Evolutionary conservation across 1,140 invertebrate species (phyloP), one percentile per base, ranked within the genome.

Genomic region (Zaprionus tsacasi): DNA sequence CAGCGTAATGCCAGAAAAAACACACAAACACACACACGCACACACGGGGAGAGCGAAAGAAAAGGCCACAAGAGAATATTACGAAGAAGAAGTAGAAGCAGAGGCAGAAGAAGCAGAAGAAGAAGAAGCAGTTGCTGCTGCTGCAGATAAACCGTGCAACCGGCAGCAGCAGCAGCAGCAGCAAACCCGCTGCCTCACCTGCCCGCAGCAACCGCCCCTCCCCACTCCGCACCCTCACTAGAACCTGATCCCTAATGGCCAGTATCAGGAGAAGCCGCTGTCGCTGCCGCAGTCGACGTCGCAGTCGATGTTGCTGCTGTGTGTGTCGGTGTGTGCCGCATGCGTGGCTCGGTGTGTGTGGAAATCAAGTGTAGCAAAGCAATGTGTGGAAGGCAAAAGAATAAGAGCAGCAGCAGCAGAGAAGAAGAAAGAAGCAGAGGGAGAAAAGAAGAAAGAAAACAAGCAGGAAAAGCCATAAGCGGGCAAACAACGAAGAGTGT

Each of bases 341-440:
- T 30, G 27, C 27, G 27, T 30, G 27, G 27, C 10, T 30, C 27
- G 27, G 48, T 21, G 11, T 55, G 70, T 80, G 82, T 87, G 73
- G 80, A 87, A 87, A 87, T 87, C 83, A 87, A 87, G 82, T 87
- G 82, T 82, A 82, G 73, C 83, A 82, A 88, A 64, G 78, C 78
- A 73, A 73, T 56, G 81, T 56, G 68, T 56, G 68, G 68, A 66
- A 80, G 82, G 82, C 76, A 70, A 76, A 87, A 82, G 79, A 86
- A 86, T 79, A 86, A 86, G 82, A 88, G 83, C 83, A 87, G 59
- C 80, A 68, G 59, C 65, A 60, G 50, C 55, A 60, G n/a, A 43
- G 40, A 78, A 65, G 61, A 64, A 66, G 43, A 38, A 43, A n/a
- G 78, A 21, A 79, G 70, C 40, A 56, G 40, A 45, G 15, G 40